Conservation (phyloP, 2,113 vertebrate species). For the Lipophrys pholis region DNA sequence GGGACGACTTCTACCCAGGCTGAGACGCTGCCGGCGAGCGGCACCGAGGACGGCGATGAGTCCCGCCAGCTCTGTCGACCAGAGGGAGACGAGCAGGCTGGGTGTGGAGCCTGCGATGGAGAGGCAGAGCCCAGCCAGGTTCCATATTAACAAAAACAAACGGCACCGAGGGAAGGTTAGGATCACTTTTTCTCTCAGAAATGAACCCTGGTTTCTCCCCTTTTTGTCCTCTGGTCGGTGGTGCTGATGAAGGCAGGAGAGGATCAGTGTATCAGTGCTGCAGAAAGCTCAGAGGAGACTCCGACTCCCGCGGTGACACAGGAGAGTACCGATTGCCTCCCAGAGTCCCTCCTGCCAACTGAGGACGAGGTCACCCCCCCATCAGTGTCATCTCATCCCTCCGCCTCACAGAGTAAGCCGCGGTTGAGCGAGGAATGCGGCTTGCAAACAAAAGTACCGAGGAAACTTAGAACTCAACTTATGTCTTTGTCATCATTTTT, state of each 20-base stretch:
- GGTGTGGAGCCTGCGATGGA: conserved; percentile 24
- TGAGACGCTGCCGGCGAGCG: conserved; percentile 20
- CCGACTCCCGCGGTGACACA: conserved; percentile 38
- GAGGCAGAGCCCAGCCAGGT: conserved; percentile 40
- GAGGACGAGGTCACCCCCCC: conserved; percentile 39
- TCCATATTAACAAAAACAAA: neutral
- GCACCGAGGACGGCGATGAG: conserved; percentile 1
- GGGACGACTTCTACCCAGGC: conserved; percentile 44
- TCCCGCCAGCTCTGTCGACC: conserved; percentile 11
- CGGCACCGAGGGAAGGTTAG: neutral
- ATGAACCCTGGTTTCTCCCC: neutral
- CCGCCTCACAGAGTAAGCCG: conserved; percentile 53
- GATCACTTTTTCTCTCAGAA: too few relatives aligned
- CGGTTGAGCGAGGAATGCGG: neutral
- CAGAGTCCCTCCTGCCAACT: conserved; percentile 37
- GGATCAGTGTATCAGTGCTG: conserved; percentile 22
- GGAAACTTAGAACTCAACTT: too few relatives aligned
- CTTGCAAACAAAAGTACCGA: neutral
- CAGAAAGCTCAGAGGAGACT: conserved; percentile 40
- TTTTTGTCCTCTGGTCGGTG: conserved; percentile 21
- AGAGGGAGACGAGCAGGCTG: conserved; percentile 10
- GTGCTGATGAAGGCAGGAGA: conserved; percentile 30
- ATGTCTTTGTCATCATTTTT: neutral
- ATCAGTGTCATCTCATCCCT: conserved; percentile 44
- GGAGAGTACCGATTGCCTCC: conserved; percentile 32